A percentile compares a stretch with the other conserved stretches of the same genome.
phyloP scores from a whole-genome alignment of 2,888 invertebrate species.

The Atethmia centrago region DNA sequence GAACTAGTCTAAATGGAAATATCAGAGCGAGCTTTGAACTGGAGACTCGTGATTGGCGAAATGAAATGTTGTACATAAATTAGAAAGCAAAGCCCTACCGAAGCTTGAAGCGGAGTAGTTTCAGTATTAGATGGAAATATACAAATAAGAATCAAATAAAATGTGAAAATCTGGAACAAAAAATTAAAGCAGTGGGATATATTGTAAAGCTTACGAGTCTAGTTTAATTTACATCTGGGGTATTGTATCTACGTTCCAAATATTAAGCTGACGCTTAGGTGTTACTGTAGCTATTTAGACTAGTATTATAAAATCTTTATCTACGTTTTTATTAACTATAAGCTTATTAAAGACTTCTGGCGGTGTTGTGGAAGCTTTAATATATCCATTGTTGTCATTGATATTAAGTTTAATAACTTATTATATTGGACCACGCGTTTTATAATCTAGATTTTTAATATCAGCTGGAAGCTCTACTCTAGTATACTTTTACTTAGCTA shows the following conservation, averaged over 20 bases:
- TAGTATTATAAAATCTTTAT: conserved; percentile 66
- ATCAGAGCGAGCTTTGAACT: conserved; percentile 52
- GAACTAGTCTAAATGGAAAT: conserved; percentile 29
- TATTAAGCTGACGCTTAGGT: conserved; percentile 71
- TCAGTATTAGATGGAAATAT: conserved; percentile 38
- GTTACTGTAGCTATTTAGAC: conserved; percentile 72
- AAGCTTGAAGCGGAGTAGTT: conserved; percentile 72
- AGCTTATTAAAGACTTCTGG: conserved; percentile 77
- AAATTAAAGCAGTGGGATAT: conserved; percentile 71
- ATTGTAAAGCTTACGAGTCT: conserved; percentile 60
- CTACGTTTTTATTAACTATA: conserved; percentile 74
- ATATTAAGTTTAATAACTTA: conserved; percentile 60
- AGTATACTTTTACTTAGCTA: conserved; percentile 75
- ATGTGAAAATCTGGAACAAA: conserved; percentile 64
- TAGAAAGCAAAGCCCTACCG: conserved; percentile 75
- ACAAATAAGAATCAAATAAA: conserved; percentile 56
- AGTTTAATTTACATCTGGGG: conserved; percentile 49
- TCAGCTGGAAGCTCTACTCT: conserved; percentile 79
- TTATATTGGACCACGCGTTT: conserved; percentile 67
- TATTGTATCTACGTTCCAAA: conserved; percentile 61
- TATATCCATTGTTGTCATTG: conserved; percentile 79
- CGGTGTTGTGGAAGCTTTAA: conserved; percentile 81
- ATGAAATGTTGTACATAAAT: conserved; percentile 65
- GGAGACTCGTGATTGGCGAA: conserved; percentile 64
- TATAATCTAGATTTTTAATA: conserved; percentile 47